phyloP scores from a whole-genome alignment of 2,888 invertebrate genomes.

The Pinctada fucata region DNA sequence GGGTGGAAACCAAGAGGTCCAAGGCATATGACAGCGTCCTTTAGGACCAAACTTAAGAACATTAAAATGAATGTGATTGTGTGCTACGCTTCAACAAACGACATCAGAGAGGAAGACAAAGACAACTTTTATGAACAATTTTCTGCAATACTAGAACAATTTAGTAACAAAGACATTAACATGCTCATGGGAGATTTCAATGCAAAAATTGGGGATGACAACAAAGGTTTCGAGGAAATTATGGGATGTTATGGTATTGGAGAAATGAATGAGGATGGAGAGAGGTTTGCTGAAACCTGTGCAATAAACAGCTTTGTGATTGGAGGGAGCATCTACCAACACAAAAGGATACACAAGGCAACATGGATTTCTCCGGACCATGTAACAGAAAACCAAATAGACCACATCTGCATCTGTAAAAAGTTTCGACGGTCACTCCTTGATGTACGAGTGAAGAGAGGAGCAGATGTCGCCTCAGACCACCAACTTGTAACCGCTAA shows the following conservation, averaged over 20 bases:
- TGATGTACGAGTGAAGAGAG: slow-evolving; percentile 14
- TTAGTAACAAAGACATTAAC: neutral
- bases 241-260: neutral
- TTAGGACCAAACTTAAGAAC: slow-evolving; percentile 17
- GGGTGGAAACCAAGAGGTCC: slow-evolving; percentile 20
- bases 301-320: slow-evolving; percentile 43
- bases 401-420: slow-evolving; percentile 26
- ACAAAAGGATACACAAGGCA: slow-evolving; percentile 30
- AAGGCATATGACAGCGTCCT: neutral
- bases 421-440: slow-evolving; percentile 20
- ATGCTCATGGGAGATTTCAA: neutral
- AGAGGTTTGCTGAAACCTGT: slow-evolving; percentile 43
- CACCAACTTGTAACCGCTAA: slow-evolving; percentile 13
- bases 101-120: neutral
- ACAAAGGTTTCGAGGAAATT: neutral
- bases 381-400: slow-evolving; percentile 42
- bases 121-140: neutral
- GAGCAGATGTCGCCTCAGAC: slow-evolving; percentile 26
- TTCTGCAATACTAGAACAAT: neutral
- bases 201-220: slow-evolving; percentile 6
- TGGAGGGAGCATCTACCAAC: slow-evolving; percentile 45
- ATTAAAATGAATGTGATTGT: slow-evolving; percentile 19
- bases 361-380: slow-evolving; percentile 47
- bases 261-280: slow-evolving; percentile 31
- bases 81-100: slow-evolving; percentile 12